These are phyloP conservation scores for Heteractis magnifica DNA, from an alignment of 92 coral and sea anemone species.

Conservation along the genomic window DNA sequence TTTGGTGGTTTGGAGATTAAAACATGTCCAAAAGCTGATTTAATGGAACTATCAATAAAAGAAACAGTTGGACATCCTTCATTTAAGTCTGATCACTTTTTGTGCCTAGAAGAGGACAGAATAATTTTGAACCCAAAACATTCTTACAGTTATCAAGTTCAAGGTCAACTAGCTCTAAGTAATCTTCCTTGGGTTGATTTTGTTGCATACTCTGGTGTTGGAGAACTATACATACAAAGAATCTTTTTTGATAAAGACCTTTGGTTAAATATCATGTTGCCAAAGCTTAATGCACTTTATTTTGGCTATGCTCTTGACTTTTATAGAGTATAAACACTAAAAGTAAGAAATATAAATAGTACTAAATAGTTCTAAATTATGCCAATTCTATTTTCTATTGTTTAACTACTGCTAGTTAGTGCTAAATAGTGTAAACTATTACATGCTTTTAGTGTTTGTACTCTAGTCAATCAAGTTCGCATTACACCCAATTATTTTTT, in stretches of 20 bases:
- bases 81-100: too few relatives aligned
- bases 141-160: constrained; percentile 36
- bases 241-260: constrained; percentile 34
- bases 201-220: constrained; percentile 36
- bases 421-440: too few relatives aligned
- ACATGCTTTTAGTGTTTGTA: too few relatives aligned
- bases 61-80: constrained; percentile 43
- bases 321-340: too few relatives aligned
- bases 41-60: constrained; percentile 21
- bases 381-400: too few relatives aligned
- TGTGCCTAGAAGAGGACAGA: too few relatives aligned
- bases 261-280: constrained; percentile 37
- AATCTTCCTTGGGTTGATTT: constrained; percentile 36
- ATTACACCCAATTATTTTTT: too few relatives aligned
- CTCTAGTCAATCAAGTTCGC: too few relatives aligned
- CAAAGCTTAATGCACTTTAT: constrained; percentile 37
- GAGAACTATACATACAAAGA: constrained; percentile 30
- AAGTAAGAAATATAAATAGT: too few relatives aligned
- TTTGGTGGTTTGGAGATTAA: constrained; percentile 45
- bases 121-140: background rate
- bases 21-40: constrained; percentile 45
- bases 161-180: constrained; percentile 46
- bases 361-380: too few relatives aligned
- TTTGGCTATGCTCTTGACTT: too few relatives aligned
- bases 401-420: too few relatives aligned